phyloP scores from a whole-genome alignment of 2,888 invertebrate genomes.

The Plutella xylostella region DNA sequence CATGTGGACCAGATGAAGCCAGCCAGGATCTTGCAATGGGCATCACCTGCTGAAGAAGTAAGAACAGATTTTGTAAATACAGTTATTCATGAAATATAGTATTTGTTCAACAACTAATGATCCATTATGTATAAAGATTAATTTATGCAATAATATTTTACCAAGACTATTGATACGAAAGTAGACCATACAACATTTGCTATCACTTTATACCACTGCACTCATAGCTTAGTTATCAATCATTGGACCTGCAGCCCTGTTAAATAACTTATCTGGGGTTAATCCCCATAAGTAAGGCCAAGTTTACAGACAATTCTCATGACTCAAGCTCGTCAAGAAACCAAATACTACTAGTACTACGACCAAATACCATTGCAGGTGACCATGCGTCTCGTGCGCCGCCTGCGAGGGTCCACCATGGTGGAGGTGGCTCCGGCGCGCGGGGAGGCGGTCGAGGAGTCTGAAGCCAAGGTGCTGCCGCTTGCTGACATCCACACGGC shows the following conservation, averaged over 20 bases:
- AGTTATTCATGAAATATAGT: too few species aligned
- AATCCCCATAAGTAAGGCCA: too few species aligned
- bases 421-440: conserved; percentile 72
- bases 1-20: conserved; percentile 83
- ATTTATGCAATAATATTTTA: background rate
- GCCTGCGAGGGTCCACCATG: conserved; percentile 76
- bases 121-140: background rate
- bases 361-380: conserved; percentile 27
- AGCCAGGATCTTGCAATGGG: conserved; percentile 65
- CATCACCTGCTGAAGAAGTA: conserved; percentile 47
- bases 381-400: conserved; percentile 85
- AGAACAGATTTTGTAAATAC: background rate
- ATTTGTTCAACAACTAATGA: too few species aligned
- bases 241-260: too few species aligned
- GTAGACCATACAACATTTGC: background rate
- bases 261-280: too few species aligned
- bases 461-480: conserved; percentile 34
- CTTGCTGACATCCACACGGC: conserved; percentile 54
- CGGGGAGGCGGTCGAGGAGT: conserved; percentile 59
- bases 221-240: too few species aligned
- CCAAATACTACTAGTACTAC: background rate
- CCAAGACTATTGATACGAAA: background rate
- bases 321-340: too few species aligned
- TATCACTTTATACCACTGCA: background rate
- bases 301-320: too few species aligned